Percentiles rank a stretch among this genome's conserved stretches.
phyloP scores from a whole-genome alignment of 2,888 invertebrate species.

The Agrenia bidenticulata region DNA sequence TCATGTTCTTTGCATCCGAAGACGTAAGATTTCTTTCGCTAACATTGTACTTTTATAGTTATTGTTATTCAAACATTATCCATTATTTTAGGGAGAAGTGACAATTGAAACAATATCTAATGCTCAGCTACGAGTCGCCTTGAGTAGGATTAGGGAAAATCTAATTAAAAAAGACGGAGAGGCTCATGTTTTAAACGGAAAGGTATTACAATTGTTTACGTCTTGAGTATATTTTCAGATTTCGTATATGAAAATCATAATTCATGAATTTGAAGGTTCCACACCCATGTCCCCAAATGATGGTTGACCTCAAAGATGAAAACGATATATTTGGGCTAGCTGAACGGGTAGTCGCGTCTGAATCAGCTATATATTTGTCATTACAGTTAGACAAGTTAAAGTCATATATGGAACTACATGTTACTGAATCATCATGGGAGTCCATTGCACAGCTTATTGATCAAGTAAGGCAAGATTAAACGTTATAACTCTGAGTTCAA shows the following conservation, averaged over 20 bases:
- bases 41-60: background rate
- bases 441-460: constrained; percentile 69
- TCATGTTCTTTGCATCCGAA: constrained; percentile 79
- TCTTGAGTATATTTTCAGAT: too few species aligned
- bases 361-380: constrained; percentile 86
- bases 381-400: constrained; percentile 82
- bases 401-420: constrained; percentile 79
- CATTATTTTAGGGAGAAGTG: constrained; percentile 39
- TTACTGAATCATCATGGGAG: constrained; percentile 65
- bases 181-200: constrained; percentile 52
- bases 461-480: constrained; percentile 55
- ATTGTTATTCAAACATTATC: background rate
- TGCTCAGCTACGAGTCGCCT: constrained; percentile 65
- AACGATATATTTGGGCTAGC: constrained; percentile 78
- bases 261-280: constrained; percentile 58
- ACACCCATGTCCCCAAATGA: constrained; percentile 64
- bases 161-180: constrained; percentile 60
- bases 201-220: constrained; percentile 34
- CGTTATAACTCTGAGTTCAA: background rate
- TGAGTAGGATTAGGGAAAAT: constrained; percentile 76
- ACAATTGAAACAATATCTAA: constrained; percentile 49
- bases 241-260: too few species aligned
- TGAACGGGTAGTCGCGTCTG: constrained; percentile 86
- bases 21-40: constrained; percentile 50
- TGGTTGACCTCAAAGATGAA: constrained; percentile 67